A percentile compares a stretch with the other conserved stretches of the same genome.
Evolutionary conservation across 2,797 vertebrate genomes (phyloP).

Genomic region (Rhinella marina): DNA sequence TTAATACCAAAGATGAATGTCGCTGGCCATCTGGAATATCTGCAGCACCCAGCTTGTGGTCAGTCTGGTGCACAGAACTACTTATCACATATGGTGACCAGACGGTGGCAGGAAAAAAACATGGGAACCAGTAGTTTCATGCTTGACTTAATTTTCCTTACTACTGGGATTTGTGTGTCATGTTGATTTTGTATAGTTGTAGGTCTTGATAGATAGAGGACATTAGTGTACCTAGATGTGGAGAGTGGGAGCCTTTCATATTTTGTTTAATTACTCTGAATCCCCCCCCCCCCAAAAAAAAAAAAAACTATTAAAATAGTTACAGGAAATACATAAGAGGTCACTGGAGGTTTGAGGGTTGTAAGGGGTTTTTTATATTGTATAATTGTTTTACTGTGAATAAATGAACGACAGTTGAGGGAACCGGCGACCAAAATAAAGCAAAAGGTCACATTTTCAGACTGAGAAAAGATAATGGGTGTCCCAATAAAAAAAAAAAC

Average conservation of each 20-base stretch:
- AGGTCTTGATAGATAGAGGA: constrained; percentile 24
- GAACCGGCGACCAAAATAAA: background rate
- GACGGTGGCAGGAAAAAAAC: constrained; percentile 14
- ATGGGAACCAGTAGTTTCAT: constrained; percentile 49
- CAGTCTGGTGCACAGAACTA: constrained; percentile 3
- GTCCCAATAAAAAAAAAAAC: background rate
- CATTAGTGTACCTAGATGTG: background rate
- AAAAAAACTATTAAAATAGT: background rate
- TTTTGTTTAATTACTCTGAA: background rate
- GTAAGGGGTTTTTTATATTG: background rate
- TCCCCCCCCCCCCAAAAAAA: too few relatives aligned
- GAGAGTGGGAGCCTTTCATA: background rate
- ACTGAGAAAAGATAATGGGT: background rate
- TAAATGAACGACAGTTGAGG: background rate
- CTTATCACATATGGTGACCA: constrained; percentile 43
- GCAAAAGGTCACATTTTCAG: background rate
- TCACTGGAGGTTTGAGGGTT: background rate
- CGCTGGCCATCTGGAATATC: constrained; percentile 6
- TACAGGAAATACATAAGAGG: background rate
- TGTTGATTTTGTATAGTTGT: constrained; percentile 31
- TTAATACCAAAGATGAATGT: background rate
- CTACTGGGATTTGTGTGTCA: constrained; percentile 44
- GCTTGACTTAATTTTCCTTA: constrained; percentile 39
- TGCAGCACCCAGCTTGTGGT: constrained; percentile 2
- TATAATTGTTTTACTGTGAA: background rate